A percentile compares a stretch with the other conserved stretches of the same genome.
These are phyloP conservation scores for Scolopax mira DNA, from an alignment of 2,113 vertebrate species.

Conservation along the genomic window DNA sequence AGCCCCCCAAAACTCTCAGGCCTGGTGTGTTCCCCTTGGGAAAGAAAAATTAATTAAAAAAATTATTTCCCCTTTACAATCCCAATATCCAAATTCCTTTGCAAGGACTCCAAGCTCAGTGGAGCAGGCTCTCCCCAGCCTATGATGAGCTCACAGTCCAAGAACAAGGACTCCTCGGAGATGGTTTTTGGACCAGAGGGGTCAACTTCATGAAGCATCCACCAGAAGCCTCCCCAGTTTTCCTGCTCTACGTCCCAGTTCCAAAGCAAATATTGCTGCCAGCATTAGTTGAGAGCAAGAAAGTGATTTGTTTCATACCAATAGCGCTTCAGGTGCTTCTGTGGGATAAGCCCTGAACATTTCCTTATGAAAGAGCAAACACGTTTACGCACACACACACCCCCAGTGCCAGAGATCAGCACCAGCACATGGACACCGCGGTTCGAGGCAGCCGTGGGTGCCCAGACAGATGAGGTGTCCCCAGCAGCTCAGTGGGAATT, in stretches of 20 bases:
- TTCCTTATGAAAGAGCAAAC: no score
- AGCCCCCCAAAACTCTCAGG: neutral
- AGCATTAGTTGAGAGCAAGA: no score
- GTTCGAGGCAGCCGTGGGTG: neutral
- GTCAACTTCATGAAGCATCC: neutral
- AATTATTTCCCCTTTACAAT: neutral
- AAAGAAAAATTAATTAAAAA: neutral
- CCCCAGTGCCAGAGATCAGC: no score
- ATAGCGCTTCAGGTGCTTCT: neutral
- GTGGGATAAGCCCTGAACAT: neutral
- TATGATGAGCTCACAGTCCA: rapidly evolving
- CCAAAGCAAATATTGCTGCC: neutral
- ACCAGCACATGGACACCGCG: neutral
- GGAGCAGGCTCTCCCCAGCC: neutral
- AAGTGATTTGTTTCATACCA: neutral
- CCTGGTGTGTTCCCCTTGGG: no score
- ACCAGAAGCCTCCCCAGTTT: neutral
- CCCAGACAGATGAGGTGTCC: no score
- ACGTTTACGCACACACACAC: no score
- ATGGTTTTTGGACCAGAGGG: neutral
- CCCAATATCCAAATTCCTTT: neutral
- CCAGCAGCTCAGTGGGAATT: no score
- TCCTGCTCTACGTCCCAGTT: neutral
- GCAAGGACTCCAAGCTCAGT: neutral
- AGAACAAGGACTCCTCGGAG: neutral